phyloP scores from a whole-genome alignment of 1,140 invertebrate genomes.

The Cylas formicarius region DNA sequence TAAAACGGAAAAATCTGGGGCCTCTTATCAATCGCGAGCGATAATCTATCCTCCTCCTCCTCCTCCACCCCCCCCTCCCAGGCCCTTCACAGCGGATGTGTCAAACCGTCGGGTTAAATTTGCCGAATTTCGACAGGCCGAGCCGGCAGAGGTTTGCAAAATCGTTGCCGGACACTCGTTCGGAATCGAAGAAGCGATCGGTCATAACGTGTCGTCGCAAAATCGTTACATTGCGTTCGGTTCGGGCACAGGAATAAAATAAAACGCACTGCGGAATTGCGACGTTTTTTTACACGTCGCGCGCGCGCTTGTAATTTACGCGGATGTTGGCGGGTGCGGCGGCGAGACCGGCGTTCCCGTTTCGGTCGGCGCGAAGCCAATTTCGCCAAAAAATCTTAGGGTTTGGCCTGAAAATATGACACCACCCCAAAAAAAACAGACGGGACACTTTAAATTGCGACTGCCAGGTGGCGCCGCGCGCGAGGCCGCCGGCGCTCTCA shows the following conservation, averaged over 20 bases:
- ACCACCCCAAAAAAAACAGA: constrained; percentile 25
- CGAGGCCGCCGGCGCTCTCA: not conserved
- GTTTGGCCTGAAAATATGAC: constrained; percentile 25
- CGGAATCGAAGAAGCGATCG: not conserved
- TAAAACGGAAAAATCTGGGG: too few species aligned
- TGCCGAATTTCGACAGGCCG: constrained; percentile 5
- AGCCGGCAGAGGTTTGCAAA: constrained; percentile 6
- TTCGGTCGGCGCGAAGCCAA: constrained; percentile 15
- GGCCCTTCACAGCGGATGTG: not conserved
- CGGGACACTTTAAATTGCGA: constrained; percentile 16
- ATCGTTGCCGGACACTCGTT: too few species aligned
- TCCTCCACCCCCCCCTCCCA: too few species aligned
- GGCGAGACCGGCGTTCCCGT: not conserved
- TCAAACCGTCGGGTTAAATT: not conserved
- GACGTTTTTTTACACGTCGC: constrained; percentile 4
- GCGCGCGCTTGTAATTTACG: not conserved
- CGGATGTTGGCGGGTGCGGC: constrained; percentile 5
- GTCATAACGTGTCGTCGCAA: constrained; percentile 1
- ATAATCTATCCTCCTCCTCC: too few species aligned
- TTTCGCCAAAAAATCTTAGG: constrained; percentile 21
- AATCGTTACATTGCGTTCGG: constrained; percentile 12
- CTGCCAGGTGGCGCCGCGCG: constrained; percentile 9
- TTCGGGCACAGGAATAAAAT: constrained; percentile 16
- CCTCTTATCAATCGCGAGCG: too few species aligned
- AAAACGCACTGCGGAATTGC: constrained; percentile 21